Conservation (phyloP, 1,140 invertebrate genomes). For the Lordiphosa clarofinis region DNA sequence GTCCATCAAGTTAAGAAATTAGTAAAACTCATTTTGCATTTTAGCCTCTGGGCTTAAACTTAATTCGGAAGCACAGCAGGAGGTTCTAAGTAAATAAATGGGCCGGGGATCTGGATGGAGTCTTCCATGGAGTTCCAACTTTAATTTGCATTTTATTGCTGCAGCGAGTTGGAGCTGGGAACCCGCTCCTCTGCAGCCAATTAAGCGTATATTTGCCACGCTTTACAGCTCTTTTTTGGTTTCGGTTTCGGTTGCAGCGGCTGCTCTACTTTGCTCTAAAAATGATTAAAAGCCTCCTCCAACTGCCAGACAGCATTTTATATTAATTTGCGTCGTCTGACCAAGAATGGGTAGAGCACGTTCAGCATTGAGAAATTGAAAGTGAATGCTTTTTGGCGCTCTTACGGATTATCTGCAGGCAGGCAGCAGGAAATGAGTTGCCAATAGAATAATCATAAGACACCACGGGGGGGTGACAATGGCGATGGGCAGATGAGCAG, state of each 20-base stretch:
- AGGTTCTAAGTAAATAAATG: conserved; percentile 80
- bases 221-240: conserved; percentile 66
- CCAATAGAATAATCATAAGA: conserved; percentile 70
- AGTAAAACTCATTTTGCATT: conserved; percentile 80
- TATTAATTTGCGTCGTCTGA: conserved; percentile 66
- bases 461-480: conserved; percentile 67
- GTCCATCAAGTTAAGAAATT: conserved; percentile 79
- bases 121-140: conserved; percentile 33
- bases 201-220: conserved; percentile 79
- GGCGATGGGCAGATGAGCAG: not conserved
- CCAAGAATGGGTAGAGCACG: conserved; percentile 10
- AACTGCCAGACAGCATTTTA: conserved; percentile 50
- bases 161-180: conserved; percentile 2
- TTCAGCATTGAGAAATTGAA: conserved; percentile 63
- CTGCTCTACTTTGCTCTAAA: conserved; percentile 68
- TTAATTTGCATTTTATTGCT: conserved; percentile 80
- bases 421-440: conserved; percentile 72
- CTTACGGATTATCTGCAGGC: conserved; percentile 2
- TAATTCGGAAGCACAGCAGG: conserved; percentile 80
- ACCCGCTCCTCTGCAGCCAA: conserved; percentile 50
- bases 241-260: not conserved
- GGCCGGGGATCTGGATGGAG: conserved; percentile 33
- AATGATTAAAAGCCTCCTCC: conserved; percentile 67
- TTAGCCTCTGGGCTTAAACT: conserved; percentile 80
- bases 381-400: conserved; percentile 62